Evolutionary conservation across 2,888 invertebrate genomes (phyloP), one percentile per base, ranked within the genome.

Genomic region (Eugnorisma glareosa): DNA sequence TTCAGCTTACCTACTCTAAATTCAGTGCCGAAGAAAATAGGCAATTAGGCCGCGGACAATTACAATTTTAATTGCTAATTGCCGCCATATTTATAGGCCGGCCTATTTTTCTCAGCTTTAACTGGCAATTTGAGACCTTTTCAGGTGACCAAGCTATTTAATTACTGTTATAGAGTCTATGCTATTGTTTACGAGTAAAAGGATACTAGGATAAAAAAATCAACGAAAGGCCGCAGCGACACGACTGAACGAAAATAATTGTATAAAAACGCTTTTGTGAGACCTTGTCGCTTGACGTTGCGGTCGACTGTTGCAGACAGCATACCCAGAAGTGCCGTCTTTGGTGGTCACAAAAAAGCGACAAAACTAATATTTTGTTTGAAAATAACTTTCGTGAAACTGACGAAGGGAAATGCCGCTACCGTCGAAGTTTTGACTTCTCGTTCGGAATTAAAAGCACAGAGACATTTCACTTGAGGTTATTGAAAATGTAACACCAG

Each of bases 21-120:
- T 75, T 72, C 75, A 71, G 64, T 61, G 64, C 69, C 15, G 15
- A 40, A 73, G 67, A 79, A 86, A 84, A 84, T 75, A 72, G 73
- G 75, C 71, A 79, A 75, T 84, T 75, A 75, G n/a, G 31, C 43
- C 64, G 71, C 8, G 13, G 77, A 72, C 73, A 73, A 72, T 86
- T 82, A 79, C 75, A 84, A 77, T 84, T 82, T 86, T 84, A 84
- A 86, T 86, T 79, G 86, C 86, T 75, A 79, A 86, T 83, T 79
- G 79, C 67, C 54, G 15, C 37, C 57, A 67, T 80, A 45, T 73
- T 81, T 69, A 45, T 69, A 61, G 67, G 28, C 66, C 21, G 61
- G 64, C 37, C 35, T 70, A 72, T 86, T 83, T 82, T 71, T 68
- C n/a, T 59, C 28, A 57, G 24, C 15, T 61, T 72, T 37, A 71